These are phyloP conservation scores for Entomobrya multifasciata DNA, from an alignment of 2,888 invertebrate species.

Conservation along the genomic window DNA sequence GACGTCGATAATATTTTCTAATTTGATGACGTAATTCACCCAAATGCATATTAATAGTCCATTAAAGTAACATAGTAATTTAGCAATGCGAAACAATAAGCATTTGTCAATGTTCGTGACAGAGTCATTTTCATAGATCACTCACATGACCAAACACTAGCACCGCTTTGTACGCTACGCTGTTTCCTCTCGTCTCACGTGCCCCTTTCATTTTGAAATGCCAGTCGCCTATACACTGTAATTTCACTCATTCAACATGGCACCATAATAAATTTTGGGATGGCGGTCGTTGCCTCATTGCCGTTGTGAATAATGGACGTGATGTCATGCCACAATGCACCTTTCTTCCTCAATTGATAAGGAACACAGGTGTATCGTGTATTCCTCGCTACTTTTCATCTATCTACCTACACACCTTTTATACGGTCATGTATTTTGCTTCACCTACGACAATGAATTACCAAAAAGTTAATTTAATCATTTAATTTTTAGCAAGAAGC, in stretches of 20 bases:
- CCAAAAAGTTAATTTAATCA: conserved; percentile 54
- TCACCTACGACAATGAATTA: neutral
- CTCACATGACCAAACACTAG: neutral
- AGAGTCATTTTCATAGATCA: conserved; percentile 53
- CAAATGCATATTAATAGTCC: conserved; percentile 16
- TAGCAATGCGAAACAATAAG: neutral
- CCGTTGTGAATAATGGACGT: conserved; percentile 20
- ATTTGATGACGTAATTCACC: conserved; percentile 27
- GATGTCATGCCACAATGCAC: neutral
- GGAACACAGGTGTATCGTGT: conserved; percentile 25
- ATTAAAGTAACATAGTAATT: conserved; percentile 4
- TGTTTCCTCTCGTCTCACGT: neutral
- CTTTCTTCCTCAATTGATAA: neutral
- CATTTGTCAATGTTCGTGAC: conserved; percentile 47
- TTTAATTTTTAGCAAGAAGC: conserved; percentile 18
- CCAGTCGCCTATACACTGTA: neutral
- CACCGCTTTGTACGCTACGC: too few species aligned
- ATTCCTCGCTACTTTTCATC: neutral
- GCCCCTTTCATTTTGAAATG: neutral
- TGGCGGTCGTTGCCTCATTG: neutral
- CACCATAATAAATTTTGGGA: neutral
- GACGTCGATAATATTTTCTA: neutral
- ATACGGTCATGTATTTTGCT: neutral
- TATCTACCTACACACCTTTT: too few species aligned
- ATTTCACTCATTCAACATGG: neutral